These are phyloP conservation scores for Pangasius sanitwongsei DNA, from an alignment of 2,797 vertebrate genomes.

Conservation along the genomic window DNA sequence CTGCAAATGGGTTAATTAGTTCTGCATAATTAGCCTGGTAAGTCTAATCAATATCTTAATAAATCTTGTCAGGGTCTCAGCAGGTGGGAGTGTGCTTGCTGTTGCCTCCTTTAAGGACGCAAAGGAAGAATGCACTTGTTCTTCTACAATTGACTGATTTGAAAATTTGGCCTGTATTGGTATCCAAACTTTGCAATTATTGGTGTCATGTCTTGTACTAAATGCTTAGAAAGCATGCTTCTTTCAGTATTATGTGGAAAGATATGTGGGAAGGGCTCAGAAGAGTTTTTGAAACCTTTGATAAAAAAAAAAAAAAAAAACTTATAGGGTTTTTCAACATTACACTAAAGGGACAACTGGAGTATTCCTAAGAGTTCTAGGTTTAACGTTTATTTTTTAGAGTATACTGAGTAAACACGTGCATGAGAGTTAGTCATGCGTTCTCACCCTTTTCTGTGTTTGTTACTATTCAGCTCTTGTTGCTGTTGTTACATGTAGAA, in stretches of 20 bases:
- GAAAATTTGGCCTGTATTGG: background rate
- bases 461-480: background rate
- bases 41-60: conserved; percentile 54
- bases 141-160: background rate
- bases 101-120: conserved; percentile 36
- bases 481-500: conserved; percentile 8
- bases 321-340: background rate
- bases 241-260: background rate
- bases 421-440: background rate
- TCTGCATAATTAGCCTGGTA: conserved; percentile 54
- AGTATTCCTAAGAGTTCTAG: too few species aligned
- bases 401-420: background rate
- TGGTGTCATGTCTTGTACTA: background rate
- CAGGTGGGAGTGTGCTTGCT: conserved; percentile 11
- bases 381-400: background rate
- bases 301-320: background rate
- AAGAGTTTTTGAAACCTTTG: background rate
- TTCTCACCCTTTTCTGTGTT: background rate
- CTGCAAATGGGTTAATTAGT: conserved; percentile 51
- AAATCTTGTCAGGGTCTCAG: conserved; percentile 55
- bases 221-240: background rate
- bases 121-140: background rate
- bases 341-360: background rate
- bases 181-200: background rate
- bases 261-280: background rate